Evolutionary conservation across 1,140 invertebrate genomes (phyloP).

Genomic region (Campoletis sonorensis): DNA sequence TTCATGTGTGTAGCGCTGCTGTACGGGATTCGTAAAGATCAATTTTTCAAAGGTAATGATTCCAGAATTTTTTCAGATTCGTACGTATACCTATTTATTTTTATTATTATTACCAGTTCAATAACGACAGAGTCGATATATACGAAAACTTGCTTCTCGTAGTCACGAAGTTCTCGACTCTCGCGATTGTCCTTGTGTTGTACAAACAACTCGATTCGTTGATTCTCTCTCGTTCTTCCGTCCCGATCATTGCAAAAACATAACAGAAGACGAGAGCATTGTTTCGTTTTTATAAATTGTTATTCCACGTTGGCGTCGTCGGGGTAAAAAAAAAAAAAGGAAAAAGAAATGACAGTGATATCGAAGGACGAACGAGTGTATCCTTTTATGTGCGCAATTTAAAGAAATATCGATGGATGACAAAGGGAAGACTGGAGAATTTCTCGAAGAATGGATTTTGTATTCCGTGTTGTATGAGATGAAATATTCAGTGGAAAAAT

Average conservation of each 20-base stretch:
- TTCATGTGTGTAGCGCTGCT: too few relatives aligned
- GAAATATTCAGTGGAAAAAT: conserved; percentile 32
- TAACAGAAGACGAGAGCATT: not conserved
- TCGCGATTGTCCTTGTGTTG: too few relatives aligned
- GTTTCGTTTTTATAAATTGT: conserved; percentile 2
- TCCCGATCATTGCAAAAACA: not conserved
- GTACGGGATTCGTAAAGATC: too few relatives aligned
- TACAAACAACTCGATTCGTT: not conserved
- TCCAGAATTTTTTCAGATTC: too few relatives aligned
- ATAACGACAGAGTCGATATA: too few relatives aligned
- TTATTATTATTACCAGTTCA: too few relatives aligned
- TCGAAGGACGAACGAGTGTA: not conserved
- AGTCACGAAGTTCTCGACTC: too few relatives aligned
- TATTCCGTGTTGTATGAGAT: conserved; percentile 24
- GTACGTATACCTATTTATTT: too few relatives aligned
- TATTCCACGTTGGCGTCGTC: not conserved
- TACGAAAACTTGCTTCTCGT: too few relatives aligned
- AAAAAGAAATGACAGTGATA: not conserved
- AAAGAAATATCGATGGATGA: not conserved
- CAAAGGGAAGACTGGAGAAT: not conserved
- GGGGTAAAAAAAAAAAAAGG: too few relatives aligned
- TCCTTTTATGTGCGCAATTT: conserved; percentile 1
- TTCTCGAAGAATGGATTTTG: conserved; percentile 23
- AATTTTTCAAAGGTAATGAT: too few relatives aligned
- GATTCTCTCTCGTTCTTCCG: not conserved